These are phyloP conservation scores for Melanerpes aurifrons DNA, from an alignment of 2,113 vertebrate genomes.

Conservation along the genomic window DNA sequence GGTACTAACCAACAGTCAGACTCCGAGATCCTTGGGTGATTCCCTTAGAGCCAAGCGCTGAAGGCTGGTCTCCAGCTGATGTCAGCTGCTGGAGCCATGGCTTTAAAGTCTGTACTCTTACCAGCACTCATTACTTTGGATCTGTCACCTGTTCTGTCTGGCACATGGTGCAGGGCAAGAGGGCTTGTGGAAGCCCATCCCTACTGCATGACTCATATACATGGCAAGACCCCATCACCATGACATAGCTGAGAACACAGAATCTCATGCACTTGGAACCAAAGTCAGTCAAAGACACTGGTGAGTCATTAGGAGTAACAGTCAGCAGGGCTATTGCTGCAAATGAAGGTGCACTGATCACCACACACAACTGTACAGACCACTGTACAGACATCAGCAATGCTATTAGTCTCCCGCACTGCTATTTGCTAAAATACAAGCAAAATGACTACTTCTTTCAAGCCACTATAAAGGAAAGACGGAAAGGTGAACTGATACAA, in stretches of 20 bases:
- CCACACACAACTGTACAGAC: neutral
- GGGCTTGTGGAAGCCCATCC: neutral
- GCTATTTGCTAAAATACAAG: neutral
- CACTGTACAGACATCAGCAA: fast-evolving
- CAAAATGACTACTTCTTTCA: neutral
- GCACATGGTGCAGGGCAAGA: neutral
- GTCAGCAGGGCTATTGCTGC: neutral
- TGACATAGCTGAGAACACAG: neutral
- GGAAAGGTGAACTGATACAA: neutral
- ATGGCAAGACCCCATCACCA: neutral
- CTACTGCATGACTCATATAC: fast-evolving
- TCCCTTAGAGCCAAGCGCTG: neutral
- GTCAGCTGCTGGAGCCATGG: no score
- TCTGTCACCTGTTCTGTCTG: neutral
- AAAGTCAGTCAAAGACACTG: neutral
- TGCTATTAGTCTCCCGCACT: neutral
- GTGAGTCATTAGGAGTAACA: neutral
- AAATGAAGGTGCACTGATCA: neutral
- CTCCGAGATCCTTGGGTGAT: fast-evolving
- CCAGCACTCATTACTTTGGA: no score
- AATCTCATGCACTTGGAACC: neutral
- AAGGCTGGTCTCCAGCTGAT: neutral
- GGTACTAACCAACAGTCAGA: neutral
- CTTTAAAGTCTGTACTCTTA: no score
- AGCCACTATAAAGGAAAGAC: neutral